Base-by-base conservation (phyloP, 2,888 invertebrate species). In the Pediacus dermestoides region DNA sequence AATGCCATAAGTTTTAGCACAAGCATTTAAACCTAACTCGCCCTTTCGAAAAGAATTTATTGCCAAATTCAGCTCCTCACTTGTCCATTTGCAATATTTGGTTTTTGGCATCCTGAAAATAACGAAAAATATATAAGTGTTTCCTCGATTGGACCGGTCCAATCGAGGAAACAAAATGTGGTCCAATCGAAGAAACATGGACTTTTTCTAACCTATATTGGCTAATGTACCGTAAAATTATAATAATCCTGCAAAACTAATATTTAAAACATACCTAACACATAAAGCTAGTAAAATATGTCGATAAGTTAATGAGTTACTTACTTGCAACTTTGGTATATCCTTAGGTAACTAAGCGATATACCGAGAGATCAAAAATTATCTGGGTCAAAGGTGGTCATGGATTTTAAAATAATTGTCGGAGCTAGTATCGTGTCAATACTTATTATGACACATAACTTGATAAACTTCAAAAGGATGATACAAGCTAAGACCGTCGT, bases 11-110 rank as follows among this genome's bases (percentile, higher is more conserved):
- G 18, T 25, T 25, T 25, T 22, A 16, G 25, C 8, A 22, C 34
- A 23, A n/a, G 22, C 13, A 34, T 34, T 34, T 26, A 26, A 23
- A 23, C 34, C 25, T 18, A 22, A 33, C 12, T 33, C 22, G 9
- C 33, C 33, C 23, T 26, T 34, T 34, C 16, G 31, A 31, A 14
- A 16, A 31, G 16, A 13, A 31, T 31, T 31, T 31, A 31, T 31
- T 31, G 11, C 31, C n/a, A n/a, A 31, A 31, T 31, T 31, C 9
- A 31, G 16, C 18, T 31, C 31, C 7, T 31, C 31, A 31, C 6
- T 4, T 22, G 31, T 9, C 31, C 31, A 31, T 16, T 21, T 31
- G 16, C 8, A 31, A 31, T 31, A 31, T 31, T 31, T 18, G 7
- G 31, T 31, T 31, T 31, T 31, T 31, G 16, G 31, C 16, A 31